Base-by-base conservation (phyloP, 2,797 vertebrate species). In the Eleutherodactylus coqui region DNA sequence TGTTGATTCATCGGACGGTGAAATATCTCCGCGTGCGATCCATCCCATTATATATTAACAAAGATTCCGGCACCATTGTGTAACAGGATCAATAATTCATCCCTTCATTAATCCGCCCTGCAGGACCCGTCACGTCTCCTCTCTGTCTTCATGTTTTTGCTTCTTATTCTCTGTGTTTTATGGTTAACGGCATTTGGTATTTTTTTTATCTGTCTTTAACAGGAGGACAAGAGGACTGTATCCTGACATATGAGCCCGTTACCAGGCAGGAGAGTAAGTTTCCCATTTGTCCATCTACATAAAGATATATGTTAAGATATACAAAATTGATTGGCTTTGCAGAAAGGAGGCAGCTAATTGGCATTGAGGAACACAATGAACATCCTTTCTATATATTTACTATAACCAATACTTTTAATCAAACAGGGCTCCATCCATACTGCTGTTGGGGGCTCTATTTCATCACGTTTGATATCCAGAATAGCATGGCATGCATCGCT, bases 201-300 rank as follows among this genome's bases (percentile, higher is more conserved):
- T 72, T 43, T 72, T 64, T 64, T 64, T 43, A n/a, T 90, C 85
- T 92, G 62, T 92, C 86, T 93, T 91, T 90, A 86, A 85, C 93
- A 99, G 98, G 97, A 91, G 97, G 96, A 91, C 98, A 97, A 93
- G 98, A 99, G 88, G 98, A 99, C 64, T 91, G 94, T 89, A 97
- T 99, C 92, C 93, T 99, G 85, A 99, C 98, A 21, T 99, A 99
- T 82, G 98, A 99, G 89, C 96, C 97, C 70, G 98, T 99, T 90
- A 94, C 96, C 87, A 95, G 96, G 84, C 97, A 98, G 94, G 98
- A 99, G 93, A 98, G 97, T 99, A 96, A 97, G 96, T 95, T 90
- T 85, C 41, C 14, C 3, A 0, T 70, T 8, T 70, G 13, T 41
- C 4, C 9, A 72, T 24, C 10, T 24, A 72, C 10, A 13, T 41